phyloP scores from a whole-genome alignment of 2,888 invertebrate genomes.

The Tenthredo notha region DNA sequence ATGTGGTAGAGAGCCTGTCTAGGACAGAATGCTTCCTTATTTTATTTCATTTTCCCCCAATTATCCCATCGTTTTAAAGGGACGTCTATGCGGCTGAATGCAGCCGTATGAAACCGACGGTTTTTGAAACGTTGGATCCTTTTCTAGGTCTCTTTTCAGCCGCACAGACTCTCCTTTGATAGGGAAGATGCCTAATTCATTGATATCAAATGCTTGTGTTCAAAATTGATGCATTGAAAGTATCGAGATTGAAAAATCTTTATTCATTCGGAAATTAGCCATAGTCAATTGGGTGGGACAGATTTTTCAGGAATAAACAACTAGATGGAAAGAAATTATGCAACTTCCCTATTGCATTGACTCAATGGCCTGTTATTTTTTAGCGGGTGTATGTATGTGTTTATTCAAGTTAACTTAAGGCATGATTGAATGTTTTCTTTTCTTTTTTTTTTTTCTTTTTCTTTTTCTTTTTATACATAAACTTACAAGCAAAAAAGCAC shows the following conservation, averaged over 20 bases:
- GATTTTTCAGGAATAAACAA: not conserved
- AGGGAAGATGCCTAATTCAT: too few species aligned
- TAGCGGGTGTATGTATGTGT: constrained; percentile 2
- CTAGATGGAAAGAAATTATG: too few species aligned
- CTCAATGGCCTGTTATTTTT: not conserved
- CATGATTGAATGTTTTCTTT: constrained; percentile 27
- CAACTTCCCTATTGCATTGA: constrained; percentile 11
- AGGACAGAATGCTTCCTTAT: constrained; percentile 59
- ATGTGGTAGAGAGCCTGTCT: constrained; percentile 64
- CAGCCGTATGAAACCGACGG: too few species aligned
- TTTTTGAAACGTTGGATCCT: too few species aligned
- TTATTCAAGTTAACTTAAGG: constrained; percentile 19
- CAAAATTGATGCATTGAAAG: too few species aligned
- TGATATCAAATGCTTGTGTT: too few species aligned
- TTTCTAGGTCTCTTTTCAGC: too few species aligned
- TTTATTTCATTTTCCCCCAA: constrained; percentile 54
- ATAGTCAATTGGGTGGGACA: not conserved
- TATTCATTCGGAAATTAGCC: too few species aligned
- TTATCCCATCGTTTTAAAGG: constrained; percentile 30
- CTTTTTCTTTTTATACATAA: not conserved
- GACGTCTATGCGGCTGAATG: too few species aligned
- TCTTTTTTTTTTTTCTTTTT: not conserved
- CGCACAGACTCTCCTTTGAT: too few species aligned
- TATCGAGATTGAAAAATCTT: too few species aligned
- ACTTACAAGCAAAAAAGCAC: not conserved